Conservation (phyloP, 2,888 invertebrate species). For the Periphyllus acericola region DNA sequence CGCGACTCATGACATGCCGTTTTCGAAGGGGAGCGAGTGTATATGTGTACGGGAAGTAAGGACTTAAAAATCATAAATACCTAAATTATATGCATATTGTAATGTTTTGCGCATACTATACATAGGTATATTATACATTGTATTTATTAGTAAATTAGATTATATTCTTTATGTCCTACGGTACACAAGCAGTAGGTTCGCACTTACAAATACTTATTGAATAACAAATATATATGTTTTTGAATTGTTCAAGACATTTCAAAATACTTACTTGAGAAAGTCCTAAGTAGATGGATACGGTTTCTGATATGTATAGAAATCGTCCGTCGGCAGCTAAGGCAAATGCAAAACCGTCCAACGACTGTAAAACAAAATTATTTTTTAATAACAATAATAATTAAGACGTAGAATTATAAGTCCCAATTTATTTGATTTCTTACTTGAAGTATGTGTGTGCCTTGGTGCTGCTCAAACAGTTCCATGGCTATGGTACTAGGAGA, state of each 20-base stretch:
- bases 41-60: not conserved
- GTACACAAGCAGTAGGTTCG: not conserved
- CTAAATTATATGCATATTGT: not conserved
- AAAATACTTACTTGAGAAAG: conserved; percentile 88
- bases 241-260: conserved; percentile 1
- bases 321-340: conserved; percentile 95
- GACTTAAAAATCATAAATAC: not conserved
- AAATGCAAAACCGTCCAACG: conserved; percentile 96
- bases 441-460: conserved; percentile 97
- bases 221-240: not conserved
- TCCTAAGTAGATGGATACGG: conserved; percentile 99
- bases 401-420: not conserved
- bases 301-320: conserved; percentile 99
- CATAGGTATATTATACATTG: not conserved
- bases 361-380: conserved; percentile 74
- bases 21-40: conserved; percentile 4
- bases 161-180: not conserved
- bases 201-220: not conserved
- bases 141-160: not conserved
- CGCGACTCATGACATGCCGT: not conserved
- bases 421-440: conserved; percentile 70
- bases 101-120: no score
- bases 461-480: conserved; percentile 94
- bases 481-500: conserved; percentile 79
- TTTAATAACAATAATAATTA: not conserved